Percentiles rank a stretch among this genome's conserved stretches.
Evolutionary conservation across 1,140 invertebrate species (phyloP).

Genomic region (Drosophila rhopaloa): DNA sequence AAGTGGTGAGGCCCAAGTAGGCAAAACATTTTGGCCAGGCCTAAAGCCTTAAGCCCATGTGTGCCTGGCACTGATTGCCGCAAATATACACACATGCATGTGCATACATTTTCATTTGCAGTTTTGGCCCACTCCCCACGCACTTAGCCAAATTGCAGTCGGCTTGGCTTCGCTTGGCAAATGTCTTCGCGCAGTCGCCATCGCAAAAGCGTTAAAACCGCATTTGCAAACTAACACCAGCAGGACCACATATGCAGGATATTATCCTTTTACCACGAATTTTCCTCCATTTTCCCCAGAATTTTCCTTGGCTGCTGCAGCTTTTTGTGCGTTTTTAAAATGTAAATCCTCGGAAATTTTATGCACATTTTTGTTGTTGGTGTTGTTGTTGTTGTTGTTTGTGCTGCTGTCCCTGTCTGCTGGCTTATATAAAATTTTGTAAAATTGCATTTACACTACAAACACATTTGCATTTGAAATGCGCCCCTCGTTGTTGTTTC

Average conservation of each 20-base stretch:
- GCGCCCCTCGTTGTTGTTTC: constrained; percentile 24
- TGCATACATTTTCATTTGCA: constrained; percentile 72
- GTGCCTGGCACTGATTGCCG: constrained; percentile 70
- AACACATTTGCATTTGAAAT: constrained; percentile 83
- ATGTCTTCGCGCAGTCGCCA: constrained; percentile 72
- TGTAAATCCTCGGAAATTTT: constrained; percentile 80
- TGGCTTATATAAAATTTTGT: constrained; percentile 81
- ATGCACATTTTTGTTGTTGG: constrained; percentile 59
- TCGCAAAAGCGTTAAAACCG: constrained; percentile 76
- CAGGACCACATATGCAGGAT: constrained; percentile 17
- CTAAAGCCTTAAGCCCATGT: constrained; percentile 50
- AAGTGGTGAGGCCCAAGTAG: constrained; percentile 48
- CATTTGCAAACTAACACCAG: constrained; percentile 73
- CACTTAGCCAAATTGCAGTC: constrained; percentile 80
- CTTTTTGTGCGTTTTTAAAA: constrained; percentile 71
- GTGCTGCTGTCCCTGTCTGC: constrained; percentile 14
- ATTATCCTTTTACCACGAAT: neutral
- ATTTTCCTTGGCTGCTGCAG: constrained; percentile 15
- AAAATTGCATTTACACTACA: constrained; percentile 83
- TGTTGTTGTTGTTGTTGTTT: neutral
- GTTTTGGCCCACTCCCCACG: constrained; percentile 43
- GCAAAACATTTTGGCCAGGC: constrained; percentile 65
- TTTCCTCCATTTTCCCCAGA: neutral
- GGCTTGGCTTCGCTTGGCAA: constrained; percentile 62
- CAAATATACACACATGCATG: constrained; percentile 20